Evolutionary conservation across 1,140 invertebrate species (phyloP).

Genomic region (Drosophila virilis): DNA sequence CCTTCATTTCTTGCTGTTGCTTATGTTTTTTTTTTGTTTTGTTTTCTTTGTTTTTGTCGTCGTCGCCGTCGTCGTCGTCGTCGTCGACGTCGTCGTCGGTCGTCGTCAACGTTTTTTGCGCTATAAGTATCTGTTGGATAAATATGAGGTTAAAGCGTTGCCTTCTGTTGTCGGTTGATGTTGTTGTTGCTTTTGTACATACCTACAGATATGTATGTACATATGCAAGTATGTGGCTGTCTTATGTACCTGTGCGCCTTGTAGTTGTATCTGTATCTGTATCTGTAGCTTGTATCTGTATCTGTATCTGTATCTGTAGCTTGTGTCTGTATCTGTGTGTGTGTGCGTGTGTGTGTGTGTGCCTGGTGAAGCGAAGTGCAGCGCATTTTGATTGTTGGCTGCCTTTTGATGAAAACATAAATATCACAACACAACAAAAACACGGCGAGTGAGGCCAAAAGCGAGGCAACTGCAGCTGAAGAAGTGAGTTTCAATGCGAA

Average conservation of each 20-base stretch:
- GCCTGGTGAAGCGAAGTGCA: conserved; percentile 60
- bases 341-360: conserved; percentile 42
- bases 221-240: conserved; percentile 22
- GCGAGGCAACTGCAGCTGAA: conserved; percentile 53
- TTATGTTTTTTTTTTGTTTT: conserved; percentile 27
- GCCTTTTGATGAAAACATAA: conserved; percentile 82
- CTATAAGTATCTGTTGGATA: conserved; percentile 84
- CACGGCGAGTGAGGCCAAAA: conserved; percentile 43
- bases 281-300: conserved; percentile 41
- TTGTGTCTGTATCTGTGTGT: conserved; percentile 33
- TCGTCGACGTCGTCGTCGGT: conserved; percentile 13
- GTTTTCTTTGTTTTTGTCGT: conserved; percentile 63
- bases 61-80: conserved; percentile 14
- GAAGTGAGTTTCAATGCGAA: conserved; percentile 46
- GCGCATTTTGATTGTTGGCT: conserved; percentile 80
- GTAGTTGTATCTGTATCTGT: conserved; percentile 43
- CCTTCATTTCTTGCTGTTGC: conserved; percentile 48
- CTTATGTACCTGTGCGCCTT: conserved; percentile 51
- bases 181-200: conserved; percentile 24
- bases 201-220: conserved; percentile 18
- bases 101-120: conserved; percentile 50
- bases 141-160: conserved; percentile 84
- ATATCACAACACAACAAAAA: conserved; percentile 61
- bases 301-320: conserved; percentile 29
- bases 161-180: conserved; percentile 61